A percentile compares a stretch with the other conserved stretches of the same genome.
Conservation (phyloP, 2,797 vertebrate genomes). For the Hybognathus amarus region DNA sequence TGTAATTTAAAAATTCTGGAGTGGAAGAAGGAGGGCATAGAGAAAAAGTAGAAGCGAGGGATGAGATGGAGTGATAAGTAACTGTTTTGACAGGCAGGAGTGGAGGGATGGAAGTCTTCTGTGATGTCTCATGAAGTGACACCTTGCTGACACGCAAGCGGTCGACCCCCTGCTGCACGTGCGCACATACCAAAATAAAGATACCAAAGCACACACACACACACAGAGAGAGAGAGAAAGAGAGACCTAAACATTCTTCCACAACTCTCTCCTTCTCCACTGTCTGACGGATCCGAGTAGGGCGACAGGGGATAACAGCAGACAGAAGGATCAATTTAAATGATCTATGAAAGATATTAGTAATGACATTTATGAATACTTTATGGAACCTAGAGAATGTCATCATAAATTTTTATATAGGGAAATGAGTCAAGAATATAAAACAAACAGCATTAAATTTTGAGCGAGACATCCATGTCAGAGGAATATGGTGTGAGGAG, state of each 20-base stretch:
- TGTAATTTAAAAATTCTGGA: not conserved
- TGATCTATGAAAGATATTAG: constrained; percentile 87
- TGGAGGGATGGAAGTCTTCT: constrained; percentile 41
- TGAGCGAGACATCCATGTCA: constrained; percentile 76
- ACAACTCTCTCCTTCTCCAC: constrained; percentile 40
- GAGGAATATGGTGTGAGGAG: constrained; percentile 55
- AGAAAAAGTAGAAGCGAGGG: constrained; percentile 47
- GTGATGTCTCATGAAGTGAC: constrained; percentile 44
- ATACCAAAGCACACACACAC: constrained; percentile 24
- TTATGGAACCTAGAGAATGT: constrained; percentile 83
- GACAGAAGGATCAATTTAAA: constrained; percentile 83
- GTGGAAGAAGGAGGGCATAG: constrained; percentile 52
- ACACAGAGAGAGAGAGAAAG: too few species aligned
- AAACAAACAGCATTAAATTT: constrained; percentile 87
- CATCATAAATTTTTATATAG: constrained; percentile 84
- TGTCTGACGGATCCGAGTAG: constrained; percentile 70
- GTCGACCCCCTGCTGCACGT: constrained; percentile 38
- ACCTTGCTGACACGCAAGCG: constrained; percentile 45
- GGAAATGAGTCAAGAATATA: constrained; percentile 84
- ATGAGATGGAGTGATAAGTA: constrained; percentile 46
- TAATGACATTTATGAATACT: constrained; percentile 89
- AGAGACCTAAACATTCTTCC: constrained; percentile 53
- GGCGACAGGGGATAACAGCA: constrained; percentile 73
- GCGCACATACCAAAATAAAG: constrained; percentile 37
- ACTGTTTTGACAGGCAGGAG: constrained; percentile 45